Evolutionary conservation across 2,797 vertebrate species (phyloP), one percentile per base, ranked within the genome.

Genomic region (Pseudochromis fuscus): DNA sequence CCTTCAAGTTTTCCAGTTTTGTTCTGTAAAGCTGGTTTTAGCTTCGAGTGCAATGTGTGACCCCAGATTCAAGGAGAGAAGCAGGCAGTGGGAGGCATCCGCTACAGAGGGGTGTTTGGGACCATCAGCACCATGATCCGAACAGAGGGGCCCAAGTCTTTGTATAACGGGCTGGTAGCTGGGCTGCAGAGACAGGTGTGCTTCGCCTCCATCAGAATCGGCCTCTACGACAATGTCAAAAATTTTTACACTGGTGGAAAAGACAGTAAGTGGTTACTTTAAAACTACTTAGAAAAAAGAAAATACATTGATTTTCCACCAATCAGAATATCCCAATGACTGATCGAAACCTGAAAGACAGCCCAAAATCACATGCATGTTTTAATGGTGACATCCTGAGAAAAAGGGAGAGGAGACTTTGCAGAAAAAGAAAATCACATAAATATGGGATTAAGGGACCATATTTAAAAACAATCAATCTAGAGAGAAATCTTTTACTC

Each of bases 121-220:
- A 96, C 96, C 0, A 94, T 96, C 82, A 88, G 65, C 77, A 96
- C 96, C 55, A 95, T 96, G 93, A 83, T 95, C 18, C 89, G 90
- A 49, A 96, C 95, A 0, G 96, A 97, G 83, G 95, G 95, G 6
- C 91, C 93, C 0, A 67, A 46, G 73, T 95, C 96, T 21, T 87
- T 96, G 52, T 96, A 96, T 70, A 96, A 95, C 1, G 95, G 96
- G 61, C 91, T 96, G 75, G 91, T 96, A 0, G 95, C 96, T 0
- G 96, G 96, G 4, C 92, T 96, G 2, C 95, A 97, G 90, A 91
- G 95, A 64, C 96, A 97, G 46, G 31, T 95, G 88, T 95, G 95
- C 89, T 97, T 95, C 1, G 94, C 95, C 18, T 96, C 96, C 1
- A 88, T 96, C 67, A 85, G 95, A 55, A 96, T 96, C 0, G 96